These are phyloP conservation scores for Suncus etruscus DNA, from an alignment of 2,113 vertebrate species.

Conservation along the genomic window DNA sequence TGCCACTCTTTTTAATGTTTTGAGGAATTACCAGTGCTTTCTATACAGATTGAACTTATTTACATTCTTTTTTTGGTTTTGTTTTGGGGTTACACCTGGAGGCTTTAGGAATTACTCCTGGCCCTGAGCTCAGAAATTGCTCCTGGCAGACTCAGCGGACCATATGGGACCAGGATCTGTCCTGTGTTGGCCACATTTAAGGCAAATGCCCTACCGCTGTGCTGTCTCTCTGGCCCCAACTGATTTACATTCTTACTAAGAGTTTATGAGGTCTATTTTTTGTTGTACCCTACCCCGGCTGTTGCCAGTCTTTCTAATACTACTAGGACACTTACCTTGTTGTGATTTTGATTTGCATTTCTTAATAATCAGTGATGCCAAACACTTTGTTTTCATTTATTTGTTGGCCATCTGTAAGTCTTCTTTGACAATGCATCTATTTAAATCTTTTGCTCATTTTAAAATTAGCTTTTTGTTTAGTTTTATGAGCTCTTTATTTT, in stretches of 20 bases:
- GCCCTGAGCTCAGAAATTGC: no score
- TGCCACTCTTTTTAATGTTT: not conserved
- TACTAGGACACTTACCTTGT: not conserved
- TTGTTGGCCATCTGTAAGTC: not conserved
- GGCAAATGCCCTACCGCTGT: no score
- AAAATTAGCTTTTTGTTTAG: not conserved
- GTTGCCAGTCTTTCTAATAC: not conserved
- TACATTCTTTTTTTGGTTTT: not conserved
- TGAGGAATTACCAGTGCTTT: not conserved
- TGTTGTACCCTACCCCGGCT: not conserved
- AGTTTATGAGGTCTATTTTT: no score
- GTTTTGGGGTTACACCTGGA: no score
- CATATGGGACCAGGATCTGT: no score
- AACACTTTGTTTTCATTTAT: not conserved
- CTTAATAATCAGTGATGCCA: not conserved
- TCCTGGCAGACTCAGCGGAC: no score
- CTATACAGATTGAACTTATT: not conserved
- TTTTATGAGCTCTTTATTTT: not conserved
- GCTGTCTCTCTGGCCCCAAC: no score
- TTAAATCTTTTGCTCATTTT: not conserved
- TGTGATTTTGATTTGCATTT: not conserved
- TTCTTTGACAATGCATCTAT: not conserved
- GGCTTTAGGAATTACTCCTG: no score
- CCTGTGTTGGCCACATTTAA: no score
- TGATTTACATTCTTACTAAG: no score